Conservation (phyloP, 2,113 vertebrate species). For the Acrocephalus arundinaceus region DNA sequence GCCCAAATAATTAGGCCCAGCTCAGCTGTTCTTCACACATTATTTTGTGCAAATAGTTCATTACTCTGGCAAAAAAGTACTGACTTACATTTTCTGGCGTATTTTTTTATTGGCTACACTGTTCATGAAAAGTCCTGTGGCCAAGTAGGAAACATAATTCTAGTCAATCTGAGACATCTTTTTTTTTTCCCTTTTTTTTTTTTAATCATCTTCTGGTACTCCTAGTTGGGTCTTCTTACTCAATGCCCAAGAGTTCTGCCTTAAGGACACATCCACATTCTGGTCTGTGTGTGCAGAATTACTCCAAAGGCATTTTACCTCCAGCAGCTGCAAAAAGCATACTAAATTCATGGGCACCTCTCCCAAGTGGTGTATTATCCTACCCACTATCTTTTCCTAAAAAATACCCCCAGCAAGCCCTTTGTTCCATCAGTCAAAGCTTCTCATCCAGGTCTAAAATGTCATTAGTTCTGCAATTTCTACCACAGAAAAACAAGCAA, state of each 20-base stretch:
- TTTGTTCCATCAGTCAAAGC: background rate
- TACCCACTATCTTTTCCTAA: background rate
- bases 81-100: background rate
- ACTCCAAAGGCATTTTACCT: background rate
- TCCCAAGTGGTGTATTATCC: background rate
- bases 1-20: background rate
- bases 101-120: background rate
- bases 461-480: background rate
- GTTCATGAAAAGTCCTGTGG: background rate
- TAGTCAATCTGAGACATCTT: background rate
- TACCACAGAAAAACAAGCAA: background rate
- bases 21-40: background rate
- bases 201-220: background rate
- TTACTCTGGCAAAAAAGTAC: background rate
- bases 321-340: background rate
- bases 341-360: background rate
- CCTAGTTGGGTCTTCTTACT: background rate
- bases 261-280: background rate
- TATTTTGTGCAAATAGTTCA: background rate
- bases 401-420: background rate
- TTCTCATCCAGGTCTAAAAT: background rate
- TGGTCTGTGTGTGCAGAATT: background rate
- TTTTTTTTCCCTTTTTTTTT: background rate
- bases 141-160: background rate
- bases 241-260: background rate